Conservation (phyloP, 2,113 vertebrate species). For the Dipodomys merriami region DNA sequence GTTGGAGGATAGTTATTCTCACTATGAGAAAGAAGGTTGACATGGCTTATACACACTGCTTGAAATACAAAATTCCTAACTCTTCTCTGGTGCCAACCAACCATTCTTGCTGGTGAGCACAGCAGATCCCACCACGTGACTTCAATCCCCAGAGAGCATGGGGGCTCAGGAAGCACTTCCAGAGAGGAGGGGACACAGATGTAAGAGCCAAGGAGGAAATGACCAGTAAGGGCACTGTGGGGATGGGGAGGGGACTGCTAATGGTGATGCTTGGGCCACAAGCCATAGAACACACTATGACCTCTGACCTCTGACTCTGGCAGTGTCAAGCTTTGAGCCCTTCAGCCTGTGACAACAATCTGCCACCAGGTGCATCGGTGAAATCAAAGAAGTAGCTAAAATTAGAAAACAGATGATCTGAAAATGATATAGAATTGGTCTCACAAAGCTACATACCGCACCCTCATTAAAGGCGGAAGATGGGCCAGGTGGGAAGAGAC, state of each 20-base stretch:
- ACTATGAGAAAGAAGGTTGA: neutral
- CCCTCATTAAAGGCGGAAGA: neutral
- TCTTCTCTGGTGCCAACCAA: conserved; percentile 9
- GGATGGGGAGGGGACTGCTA: neutral
- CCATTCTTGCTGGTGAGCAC: neutral
- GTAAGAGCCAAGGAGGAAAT: neutral
- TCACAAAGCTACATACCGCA: neutral
- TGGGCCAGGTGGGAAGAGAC: neutral
- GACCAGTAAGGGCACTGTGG: neutral
- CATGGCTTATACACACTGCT: neutral
- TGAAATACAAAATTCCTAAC: neutral
- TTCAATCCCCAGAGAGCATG: neutral
- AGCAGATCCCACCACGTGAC: neutral
- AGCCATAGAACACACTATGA: neutral
- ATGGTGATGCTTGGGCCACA: neutral
- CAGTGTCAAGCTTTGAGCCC: neutral
- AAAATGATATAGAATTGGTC: conserved; percentile 25
- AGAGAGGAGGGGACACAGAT: neutral
- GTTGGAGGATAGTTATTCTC: neutral
- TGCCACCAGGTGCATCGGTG: neutral
- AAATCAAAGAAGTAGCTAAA: conserved; percentile 39
- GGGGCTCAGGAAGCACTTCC: neutral
- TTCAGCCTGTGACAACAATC: neutral
- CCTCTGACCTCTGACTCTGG: too few species aligned
- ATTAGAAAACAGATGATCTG: conserved; percentile 6